These are phyloP conservation scores for Mus pahari DNA, from an alignment of 2,113 vertebrate genomes.

Conservation along the genomic window DNA sequence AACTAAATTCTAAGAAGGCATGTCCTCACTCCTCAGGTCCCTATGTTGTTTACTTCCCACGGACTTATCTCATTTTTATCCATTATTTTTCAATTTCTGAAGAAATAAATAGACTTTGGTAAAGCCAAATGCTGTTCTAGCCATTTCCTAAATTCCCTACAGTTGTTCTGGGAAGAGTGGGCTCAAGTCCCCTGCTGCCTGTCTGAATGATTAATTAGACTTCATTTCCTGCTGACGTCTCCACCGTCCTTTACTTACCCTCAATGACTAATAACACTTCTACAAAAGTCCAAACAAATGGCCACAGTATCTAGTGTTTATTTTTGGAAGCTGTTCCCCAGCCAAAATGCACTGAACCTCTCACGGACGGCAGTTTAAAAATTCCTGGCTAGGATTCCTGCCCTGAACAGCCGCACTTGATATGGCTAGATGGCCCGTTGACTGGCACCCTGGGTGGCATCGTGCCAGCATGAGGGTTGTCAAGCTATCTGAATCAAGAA, in stretches of 20 bases:
- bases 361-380: slow-evolving; percentile 72
- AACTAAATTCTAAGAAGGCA: neutral
- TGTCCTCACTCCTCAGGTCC: neutral
- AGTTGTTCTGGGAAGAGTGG: slow-evolving; percentile 60
- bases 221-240: slow-evolving; percentile 69
- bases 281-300: slow-evolving; percentile 79
- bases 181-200: slow-evolving; percentile 21
- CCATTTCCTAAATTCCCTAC: slow-evolving; percentile 58
- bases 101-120: slow-evolving; percentile 36
- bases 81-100: neutral
- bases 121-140: neutral
- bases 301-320: slow-evolving; percentile 79
- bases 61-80: slow-evolving; percentile 10
- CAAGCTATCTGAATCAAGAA: slow-evolving; percentile 70
- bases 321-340: slow-evolving; percentile 78
- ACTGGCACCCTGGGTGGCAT: slow-evolving; percentile 77
- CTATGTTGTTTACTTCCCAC: slow-evolving; percentile 7
- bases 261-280: slow-evolving; percentile 73
- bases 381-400: slow-evolving; percentile 81
- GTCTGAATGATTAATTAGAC: slow-evolving; percentile 75
- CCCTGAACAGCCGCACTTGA: slow-evolving; percentile 75
- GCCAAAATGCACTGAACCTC: slow-evolving; percentile 73
- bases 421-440: slow-evolving; percentile 75
- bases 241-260: slow-evolving; percentile 35
- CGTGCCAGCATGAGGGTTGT: slow-evolving; percentile 72